Evolutionary conservation across 1,140 invertebrate species (phyloP).

Genomic region (Leptopilina clavipes): DNA sequence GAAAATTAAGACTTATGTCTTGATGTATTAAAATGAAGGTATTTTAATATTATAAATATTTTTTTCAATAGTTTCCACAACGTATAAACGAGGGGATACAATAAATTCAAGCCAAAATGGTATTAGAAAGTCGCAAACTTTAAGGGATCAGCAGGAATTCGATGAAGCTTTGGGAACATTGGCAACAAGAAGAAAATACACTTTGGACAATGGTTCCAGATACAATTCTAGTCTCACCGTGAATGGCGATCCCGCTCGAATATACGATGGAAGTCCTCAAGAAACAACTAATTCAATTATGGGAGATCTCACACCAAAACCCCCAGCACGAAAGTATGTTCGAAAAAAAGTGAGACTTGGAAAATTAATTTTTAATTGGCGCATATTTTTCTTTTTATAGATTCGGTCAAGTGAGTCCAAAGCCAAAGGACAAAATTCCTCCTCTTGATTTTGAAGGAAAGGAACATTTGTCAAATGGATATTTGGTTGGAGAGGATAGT

Average conservation of each 20-base stretch:
- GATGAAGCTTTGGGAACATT: slow-evolving; percentile 68
- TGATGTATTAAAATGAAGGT: no score
- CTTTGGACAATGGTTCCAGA: slow-evolving; percentile 62
- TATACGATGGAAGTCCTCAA: slow-evolving; percentile 59
- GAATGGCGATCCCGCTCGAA: slow-evolving; percentile 61
- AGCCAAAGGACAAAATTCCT: slow-evolving; percentile 62
- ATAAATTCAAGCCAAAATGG: slow-evolving; percentile 45
- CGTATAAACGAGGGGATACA: slow-evolving; percentile 61
- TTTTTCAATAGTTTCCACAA: slow-evolving; percentile 60
- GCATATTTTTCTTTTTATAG: slow-evolving; percentile 42
- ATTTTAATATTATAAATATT: background rate
- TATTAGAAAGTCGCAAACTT: slow-evolving; percentile 53
- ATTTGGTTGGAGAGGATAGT: slow-evolving; percentile 38
- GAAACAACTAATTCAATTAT: slow-evolving; percentile 63
- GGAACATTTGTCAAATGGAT: slow-evolving; percentile 39
- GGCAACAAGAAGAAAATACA: slow-evolving; percentile 67
- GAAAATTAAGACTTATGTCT: no score
- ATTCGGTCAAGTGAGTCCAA: slow-evolving; percentile 66
- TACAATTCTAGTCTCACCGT: slow-evolving; percentile 62
- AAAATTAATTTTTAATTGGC: slow-evolving; percentile 34
- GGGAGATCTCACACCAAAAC: slow-evolving; percentile 66
- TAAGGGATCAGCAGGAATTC: slow-evolving; percentile 67
- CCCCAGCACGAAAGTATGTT: slow-evolving; percentile 65
- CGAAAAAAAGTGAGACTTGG: no score
- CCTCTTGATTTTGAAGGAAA: slow-evolving; percentile 58